Percentiles rank a stretch among this genome's conserved stretches.
These are phyloP conservation scores for Pinctada fucata DNA, from an alignment of 2,888 invertebrate genomes.

Conservation along the genomic window DNA sequence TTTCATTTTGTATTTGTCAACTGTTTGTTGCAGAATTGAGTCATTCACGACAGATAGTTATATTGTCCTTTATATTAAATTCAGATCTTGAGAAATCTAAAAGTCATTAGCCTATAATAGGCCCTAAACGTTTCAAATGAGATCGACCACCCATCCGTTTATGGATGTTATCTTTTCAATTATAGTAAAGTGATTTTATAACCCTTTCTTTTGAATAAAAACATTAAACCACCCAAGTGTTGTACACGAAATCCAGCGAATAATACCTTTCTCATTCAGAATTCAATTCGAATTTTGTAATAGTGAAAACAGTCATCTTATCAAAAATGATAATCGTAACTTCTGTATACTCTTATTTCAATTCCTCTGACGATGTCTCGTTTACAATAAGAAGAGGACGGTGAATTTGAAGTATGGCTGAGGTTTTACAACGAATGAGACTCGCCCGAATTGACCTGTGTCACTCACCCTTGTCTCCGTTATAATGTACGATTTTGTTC, in stretches of 20 bases:
- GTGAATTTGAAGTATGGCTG: too few relatives aligned
- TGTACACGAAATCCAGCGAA: constrained; percentile 14
- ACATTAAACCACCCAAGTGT: constrained; percentile 31
- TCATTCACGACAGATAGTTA: constrained; percentile 2
- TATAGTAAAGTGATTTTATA: constrained; percentile 33
- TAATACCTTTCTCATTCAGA: constrained; percentile 10
- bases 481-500: too few relatives aligned
- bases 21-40: neutral
- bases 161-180: constrained; percentile 20
- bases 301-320: constrained; percentile 9
- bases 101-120: constrained; percentile 27
- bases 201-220: constrained; percentile 30
- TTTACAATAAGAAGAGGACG: constrained; percentile 1
- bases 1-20: neutral
- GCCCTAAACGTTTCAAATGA: constrained; percentile 7
- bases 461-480: too few relatives aligned
- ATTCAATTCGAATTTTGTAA: constrained; percentile 12
- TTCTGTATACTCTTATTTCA: constrained; percentile 10
- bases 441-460: too few relatives aligned
- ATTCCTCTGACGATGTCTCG: neutral
- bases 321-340: constrained; percentile 5
- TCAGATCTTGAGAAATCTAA: constrained; percentile 10
- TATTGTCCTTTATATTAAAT: neutral
- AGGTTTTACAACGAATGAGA: too few relatives aligned
- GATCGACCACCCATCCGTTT: constrained; percentile 34